phyloP scores from a whole-genome alignment of 2,888 invertebrate genomes.

The Lasioglossum oenotherae region DNA sequence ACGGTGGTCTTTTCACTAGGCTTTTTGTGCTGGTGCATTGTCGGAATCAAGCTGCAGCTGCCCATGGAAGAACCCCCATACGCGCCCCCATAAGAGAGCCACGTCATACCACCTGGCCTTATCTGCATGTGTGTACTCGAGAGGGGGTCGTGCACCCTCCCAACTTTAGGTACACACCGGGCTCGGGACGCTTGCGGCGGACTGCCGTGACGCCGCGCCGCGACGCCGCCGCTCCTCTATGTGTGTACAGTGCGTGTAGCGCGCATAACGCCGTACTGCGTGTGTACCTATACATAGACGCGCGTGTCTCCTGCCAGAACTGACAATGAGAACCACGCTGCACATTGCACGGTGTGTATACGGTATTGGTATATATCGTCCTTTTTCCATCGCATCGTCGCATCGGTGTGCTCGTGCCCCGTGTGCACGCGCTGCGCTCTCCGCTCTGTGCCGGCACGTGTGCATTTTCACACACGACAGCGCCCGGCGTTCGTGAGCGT shows the following conservation, averaged over 20 bases:
- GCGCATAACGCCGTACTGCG: not conserved
- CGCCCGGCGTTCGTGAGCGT: conserved; percentile 20
- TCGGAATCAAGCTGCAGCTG: conserved; percentile 80
- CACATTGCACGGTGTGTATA: not conserved
- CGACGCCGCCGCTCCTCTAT: not conserved
- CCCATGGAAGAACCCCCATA: conserved; percentile 81
- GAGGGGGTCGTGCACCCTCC: conserved; percentile 61
- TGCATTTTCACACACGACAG: conserved; percentile 64
- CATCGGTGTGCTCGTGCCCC: conserved; percentile 6
- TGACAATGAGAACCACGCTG: not conserved
- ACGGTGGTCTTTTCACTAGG: conserved; percentile 62
- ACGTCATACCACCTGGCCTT: conserved; percentile 84
- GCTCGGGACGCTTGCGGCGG: conserved; percentile 35
- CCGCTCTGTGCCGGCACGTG: conserved; percentile 61
- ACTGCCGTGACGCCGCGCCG: conserved; percentile 2
- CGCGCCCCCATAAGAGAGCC: conserved; percentile 80
- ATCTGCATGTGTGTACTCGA: conserved; percentile 73
- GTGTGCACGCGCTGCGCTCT: conserved; percentile 33
- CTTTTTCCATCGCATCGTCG: conserved; percentile 6
- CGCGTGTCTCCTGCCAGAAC: not conserved
- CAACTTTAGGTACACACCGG: conserved; percentile 66
- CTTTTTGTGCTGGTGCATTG: conserved; percentile 78
- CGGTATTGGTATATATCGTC: not conserved
- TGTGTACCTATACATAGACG: not conserved
- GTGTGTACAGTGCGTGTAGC: not conserved